These are phyloP conservation scores for Cheilosia grossa DNA, from an alignment of 2,888 invertebrate species.

Conservation along the genomic window DNA sequence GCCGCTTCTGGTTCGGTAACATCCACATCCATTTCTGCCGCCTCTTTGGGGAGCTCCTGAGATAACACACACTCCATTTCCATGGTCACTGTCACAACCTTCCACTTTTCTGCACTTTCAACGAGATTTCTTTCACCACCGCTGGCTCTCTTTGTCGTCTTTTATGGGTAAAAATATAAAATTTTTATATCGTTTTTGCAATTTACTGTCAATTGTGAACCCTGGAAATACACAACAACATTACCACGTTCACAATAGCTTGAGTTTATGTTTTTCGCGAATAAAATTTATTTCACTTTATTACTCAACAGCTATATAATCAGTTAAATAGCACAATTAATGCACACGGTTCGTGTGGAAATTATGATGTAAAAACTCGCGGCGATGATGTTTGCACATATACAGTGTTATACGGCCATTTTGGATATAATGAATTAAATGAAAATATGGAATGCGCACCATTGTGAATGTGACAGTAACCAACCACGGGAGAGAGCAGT, in stretches of 20 bases:
- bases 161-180: slow-evolving; percentile 38
- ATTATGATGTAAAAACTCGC: slow-evolving; percentile 30
- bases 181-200: slow-evolving; percentile 33
- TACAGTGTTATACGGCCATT: slow-evolving; percentile 70
- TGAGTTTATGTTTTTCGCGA: slow-evolving; percentile 44
- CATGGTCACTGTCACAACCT: slow-evolving; percentile 24
- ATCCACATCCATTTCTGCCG: slow-evolving; percentile 11
- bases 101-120: neutral
- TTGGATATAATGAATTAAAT: slow-evolving; percentile 69
- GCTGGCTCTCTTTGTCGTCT: neutral
- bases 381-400: slow-evolving; percentile 42
- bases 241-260: slow-evolving; percentile 72
- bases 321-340: neutral
- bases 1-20: neutral
- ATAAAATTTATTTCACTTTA: slow-evolving; percentile 59
- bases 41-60: slow-evolving; percentile 29
- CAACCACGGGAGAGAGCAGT: slow-evolving; percentile 12
- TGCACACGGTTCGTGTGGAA: slow-evolving; percentile 22
- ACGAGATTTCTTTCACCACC: slow-evolving; percentile 10
- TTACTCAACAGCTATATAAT: slow-evolving; percentile 8
- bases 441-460: slow-evolving; percentile 62
- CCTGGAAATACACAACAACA: slow-evolving; percentile 73
- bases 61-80: slow-evolving; percentile 38
- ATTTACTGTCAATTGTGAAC: slow-evolving; percentile 73
- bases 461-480: slow-evolving; percentile 74